Evolutionary conservation across 2,113 vertebrate species (phyloP), one percentile per base, ranked within the genome.

Genomic region (Mionectes macconnelli): DNA sequence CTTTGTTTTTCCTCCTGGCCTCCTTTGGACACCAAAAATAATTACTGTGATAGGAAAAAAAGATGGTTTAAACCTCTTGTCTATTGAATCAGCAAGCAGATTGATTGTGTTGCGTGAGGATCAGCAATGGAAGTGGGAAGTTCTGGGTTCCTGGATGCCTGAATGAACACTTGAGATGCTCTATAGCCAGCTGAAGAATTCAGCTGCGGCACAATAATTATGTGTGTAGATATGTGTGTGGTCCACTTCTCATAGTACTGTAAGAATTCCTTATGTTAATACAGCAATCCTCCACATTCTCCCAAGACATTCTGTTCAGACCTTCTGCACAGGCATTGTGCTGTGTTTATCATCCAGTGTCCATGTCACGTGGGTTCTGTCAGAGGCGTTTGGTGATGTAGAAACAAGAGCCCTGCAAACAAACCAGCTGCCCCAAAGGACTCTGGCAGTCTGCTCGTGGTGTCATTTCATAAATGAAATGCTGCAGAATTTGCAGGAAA

Each of bases 361-460:
- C 56, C 14, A 0, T 33, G 4, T 50, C 20, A 30, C 1, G 3
- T 1, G 0, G 8, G 24, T 39, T 85, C 62, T 5, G 1, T 60
- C 76, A 56, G 44, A 79, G 80, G 9, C 0, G 0, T 31, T 8
- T 9, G 9, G 28, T 24, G 53, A 15, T 64, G 64, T 1, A 63
- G 37, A 30, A 75, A 55, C 50, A 84, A 35, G 76, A 88, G 19
- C 45, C 35, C 42, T 47, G 69, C 57, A 8, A 28, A 2, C 30
- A 23, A 31, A 82, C 14, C 31, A 15, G 31, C 45, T 30, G 50
- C 72, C 52, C 60, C 35, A 21, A 45, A 44, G 45, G 37, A 4
- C 53, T 25, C 42, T 47, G 59, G 28, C 2, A 3, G 8, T 52
- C 62, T 3, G 3, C 15, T 52, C 42, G 16, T 3, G 0, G 18